A percentile compares a stretch with the other conserved stretches of the same genome.
phyloP scores from a whole-genome alignment of 2,888 invertebrate genomes.

The Empis stercorea region DNA sequence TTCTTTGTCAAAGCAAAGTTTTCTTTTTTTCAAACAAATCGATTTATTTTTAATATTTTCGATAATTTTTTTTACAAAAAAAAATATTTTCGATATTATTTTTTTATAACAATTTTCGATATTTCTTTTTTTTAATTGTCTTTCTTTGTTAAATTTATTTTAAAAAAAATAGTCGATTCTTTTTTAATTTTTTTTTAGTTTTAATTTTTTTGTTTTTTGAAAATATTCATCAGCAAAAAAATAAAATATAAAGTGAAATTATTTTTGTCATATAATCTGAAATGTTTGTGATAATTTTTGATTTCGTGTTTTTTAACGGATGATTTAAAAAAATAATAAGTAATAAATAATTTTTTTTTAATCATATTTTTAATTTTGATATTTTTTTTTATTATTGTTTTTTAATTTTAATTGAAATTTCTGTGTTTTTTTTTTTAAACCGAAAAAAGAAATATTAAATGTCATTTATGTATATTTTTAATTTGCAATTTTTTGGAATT shows the following conservation, averaged over 20 bases:
- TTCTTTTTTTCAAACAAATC: constrained; percentile 3
- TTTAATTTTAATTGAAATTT: too few relatives aligned
- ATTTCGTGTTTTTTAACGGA: constrained; percentile 6
- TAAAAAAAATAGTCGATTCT: constrained; percentile 8
- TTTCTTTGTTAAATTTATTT: constrained; percentile 9
- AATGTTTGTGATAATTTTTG: background rate
- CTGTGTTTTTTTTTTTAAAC: too few relatives aligned
- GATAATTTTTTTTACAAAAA: background rate
- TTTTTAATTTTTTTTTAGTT: background rate
- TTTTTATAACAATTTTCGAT: constrained; percentile 10
- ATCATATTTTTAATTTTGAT: too few relatives aligned
- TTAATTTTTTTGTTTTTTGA: constrained; percentile 15
- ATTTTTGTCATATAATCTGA: too few relatives aligned
- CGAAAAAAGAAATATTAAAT: too few relatives aligned
- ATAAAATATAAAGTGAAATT: too few relatives aligned
- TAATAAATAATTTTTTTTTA: too few relatives aligned
- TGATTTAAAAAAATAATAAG: too few relatives aligned
- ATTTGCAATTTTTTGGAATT: too few relatives aligned
- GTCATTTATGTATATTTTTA: too few relatives aligned
- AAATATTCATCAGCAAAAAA: background rate
- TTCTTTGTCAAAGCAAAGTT: constrained; percentile 12
- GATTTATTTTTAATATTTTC: background rate
- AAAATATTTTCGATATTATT: constrained; percentile 12
- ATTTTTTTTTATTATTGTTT: too few relatives aligned
- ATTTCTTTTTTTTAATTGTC: too few relatives aligned